A percentile compares a stretch with the other conserved stretches of the same genome.
phyloP scores from a whole-genome alignment of 2,797 vertebrate genomes.

The Benthosema pterotum region DNA sequence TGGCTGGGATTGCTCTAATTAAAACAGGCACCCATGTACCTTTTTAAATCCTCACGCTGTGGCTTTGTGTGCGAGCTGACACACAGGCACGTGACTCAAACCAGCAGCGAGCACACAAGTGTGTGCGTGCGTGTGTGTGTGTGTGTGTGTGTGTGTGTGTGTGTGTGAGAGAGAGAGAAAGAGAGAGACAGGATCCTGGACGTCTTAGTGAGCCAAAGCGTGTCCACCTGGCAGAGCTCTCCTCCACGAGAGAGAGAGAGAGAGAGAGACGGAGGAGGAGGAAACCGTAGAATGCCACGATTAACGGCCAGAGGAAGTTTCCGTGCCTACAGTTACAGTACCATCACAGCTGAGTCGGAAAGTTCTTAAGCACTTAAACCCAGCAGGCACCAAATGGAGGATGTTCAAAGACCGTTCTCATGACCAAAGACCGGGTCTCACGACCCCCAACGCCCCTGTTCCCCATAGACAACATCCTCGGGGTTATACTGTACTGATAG shows the following conservation, averaged over 20 bases:
- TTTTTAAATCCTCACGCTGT: constrained; percentile 57
- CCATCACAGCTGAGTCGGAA: constrained; percentile 23
- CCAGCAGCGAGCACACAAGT: constrained; percentile 39
- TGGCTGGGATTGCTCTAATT: constrained; percentile 82
- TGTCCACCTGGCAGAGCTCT: constrained; percentile 49
- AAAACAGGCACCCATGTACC: constrained; percentile 82
- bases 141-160: too few relatives aligned
- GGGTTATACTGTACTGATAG: not conserved
- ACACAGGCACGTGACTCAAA: constrained; percentile 66
- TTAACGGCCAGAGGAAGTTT: constrained; percentile 60
- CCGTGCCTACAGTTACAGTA: constrained; percentile 18
- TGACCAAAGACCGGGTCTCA: constrained; percentile 9
- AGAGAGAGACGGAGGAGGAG: constrained; percentile 52
- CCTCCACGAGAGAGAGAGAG: too few relatives aligned
- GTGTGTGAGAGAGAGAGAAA: not conserved
- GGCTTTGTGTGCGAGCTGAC: constrained; percentile 67
- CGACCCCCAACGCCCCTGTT: too few relatives aligned
- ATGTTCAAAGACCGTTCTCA: constrained; percentile 11
- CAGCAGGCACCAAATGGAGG: not conserved
- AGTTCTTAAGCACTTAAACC: constrained; percentile 36
- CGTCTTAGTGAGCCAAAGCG: constrained; percentile 12
- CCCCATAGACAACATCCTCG: constrained; percentile 1
- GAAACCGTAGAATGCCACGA: constrained; percentile 61
- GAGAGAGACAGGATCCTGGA: not conserved
- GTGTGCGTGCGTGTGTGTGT: too few relatives aligned